Conservation (phyloP, 2,113 vertebrate genomes). For the Egretta garzetta region DNA sequence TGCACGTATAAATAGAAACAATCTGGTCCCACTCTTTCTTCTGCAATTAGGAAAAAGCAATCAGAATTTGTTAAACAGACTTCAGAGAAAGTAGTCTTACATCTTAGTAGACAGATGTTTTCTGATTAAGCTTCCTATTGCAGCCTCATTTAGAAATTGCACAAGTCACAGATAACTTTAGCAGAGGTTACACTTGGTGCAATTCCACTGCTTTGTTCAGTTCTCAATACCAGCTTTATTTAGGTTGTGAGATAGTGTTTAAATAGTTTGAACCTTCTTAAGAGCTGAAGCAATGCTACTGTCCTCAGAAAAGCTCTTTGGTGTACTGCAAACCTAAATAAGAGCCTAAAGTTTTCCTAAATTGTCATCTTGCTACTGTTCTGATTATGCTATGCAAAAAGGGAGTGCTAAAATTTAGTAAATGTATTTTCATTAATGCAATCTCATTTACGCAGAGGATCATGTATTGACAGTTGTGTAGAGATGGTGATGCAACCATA, state of each 20-base stretch:
- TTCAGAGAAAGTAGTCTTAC: conserved; percentile 3
- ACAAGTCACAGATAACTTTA: conserved; percentile 7
- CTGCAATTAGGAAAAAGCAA: conserved; percentile 46
- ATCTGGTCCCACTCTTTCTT: conserved; percentile 20
- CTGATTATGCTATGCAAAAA: neutral
- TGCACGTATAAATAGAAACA: conserved; percentile 53
- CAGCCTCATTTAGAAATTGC: neutral
- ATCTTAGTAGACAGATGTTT: conserved; percentile 44
- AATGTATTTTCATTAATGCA: neutral
- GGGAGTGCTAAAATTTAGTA: neutral
- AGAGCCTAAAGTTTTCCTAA: neutral
- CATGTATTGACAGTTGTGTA: neutral
- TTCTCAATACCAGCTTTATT: neutral
- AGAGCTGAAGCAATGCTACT: neutral
- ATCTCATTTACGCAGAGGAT: neutral
- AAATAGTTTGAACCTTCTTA: neutral
- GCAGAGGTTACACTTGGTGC: neutral
- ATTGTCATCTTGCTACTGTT: neutral
- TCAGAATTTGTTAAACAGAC: conserved; percentile 53
- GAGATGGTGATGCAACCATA: neutral
- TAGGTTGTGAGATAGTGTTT: neutral
- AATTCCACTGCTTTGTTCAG: neutral
- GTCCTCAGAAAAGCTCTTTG: neutral
- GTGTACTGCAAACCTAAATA: neutral
- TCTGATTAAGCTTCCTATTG: conserved; percentile 11